phyloP scores from a whole-genome alignment of 2,113 vertebrate species.

The Gallinago media region DNA sequence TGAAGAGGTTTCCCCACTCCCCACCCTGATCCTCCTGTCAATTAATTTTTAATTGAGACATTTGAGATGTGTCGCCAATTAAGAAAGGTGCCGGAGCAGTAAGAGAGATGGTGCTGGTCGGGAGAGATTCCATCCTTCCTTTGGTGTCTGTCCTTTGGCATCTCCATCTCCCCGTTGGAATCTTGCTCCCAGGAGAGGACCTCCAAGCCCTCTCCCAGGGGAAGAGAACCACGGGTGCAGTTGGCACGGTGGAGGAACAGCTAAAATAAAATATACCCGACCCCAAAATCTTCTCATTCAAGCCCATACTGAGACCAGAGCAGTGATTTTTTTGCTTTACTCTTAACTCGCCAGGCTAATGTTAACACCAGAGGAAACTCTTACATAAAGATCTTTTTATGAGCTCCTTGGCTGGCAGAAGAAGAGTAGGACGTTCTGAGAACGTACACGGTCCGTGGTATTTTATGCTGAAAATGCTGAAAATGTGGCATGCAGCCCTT shows the following conservation, averaged over 20 bases:
- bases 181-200: background rate
- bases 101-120: background rate
- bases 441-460: background rate
- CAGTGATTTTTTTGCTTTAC: background rate
- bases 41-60: constrained; percentile 4
- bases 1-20: background rate
- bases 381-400: background rate
- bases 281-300: background rate
- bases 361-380: background rate
- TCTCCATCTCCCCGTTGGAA: background rate
- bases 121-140: background rate
- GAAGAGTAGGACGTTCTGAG: constrained; percentile 25
- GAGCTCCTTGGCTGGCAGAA: background rate
- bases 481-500: background rate
- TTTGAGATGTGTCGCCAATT: background rate
- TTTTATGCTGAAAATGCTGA: background rate
- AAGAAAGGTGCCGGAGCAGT: background rate
- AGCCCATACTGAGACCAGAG: background rate
- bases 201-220: background rate
- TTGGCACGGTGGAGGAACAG: background rate
- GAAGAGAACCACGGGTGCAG: background rate
- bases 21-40: background rate
- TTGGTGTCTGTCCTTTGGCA: background rate
- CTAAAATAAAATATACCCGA: background rate
- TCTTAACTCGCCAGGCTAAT: background rate